A percentile compares a stretch with the other conserved stretches of the same genome.
Evolutionary conservation across 1,140 invertebrate species (phyloP).

Genomic region (Drosophila pallidifrons): DNA sequence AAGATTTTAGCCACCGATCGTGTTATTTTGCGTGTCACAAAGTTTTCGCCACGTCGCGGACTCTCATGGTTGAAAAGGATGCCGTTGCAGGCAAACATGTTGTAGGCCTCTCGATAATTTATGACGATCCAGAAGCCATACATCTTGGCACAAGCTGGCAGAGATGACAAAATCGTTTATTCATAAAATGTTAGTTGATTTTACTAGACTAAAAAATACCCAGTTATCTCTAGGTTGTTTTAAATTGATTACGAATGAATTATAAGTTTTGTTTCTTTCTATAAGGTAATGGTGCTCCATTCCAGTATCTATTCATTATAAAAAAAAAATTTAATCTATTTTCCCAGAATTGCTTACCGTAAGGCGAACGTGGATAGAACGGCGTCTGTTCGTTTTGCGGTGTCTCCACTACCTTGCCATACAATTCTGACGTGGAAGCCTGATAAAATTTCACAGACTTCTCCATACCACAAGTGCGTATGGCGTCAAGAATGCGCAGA

Average conservation of each 20-base stretch:
- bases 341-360: constrained; percentile 89
- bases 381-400: constrained; percentile 99
- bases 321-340: no score
- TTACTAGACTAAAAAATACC: constrained; percentile 3
- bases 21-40: constrained; percentile 99
- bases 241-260: no score
- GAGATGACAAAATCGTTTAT: neutral
- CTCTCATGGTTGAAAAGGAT: constrained; percentile 99
- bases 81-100: constrained; percentile 99
- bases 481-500: constrained; percentile 96
- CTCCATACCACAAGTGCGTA: constrained; percentile 95
- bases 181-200: neutral
- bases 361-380: constrained; percentile 99
- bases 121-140: constrained; percentile 99
- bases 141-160: constrained; percentile 97
- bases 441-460: constrained; percentile 97
- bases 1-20: constrained; percentile 98
- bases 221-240: no score
- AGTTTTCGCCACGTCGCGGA: constrained; percentile 98
- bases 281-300: no score
- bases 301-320: no score
- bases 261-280: no score
- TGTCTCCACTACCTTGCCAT: constrained; percentile 98
- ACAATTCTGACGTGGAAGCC: constrained; percentile 99
- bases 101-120: constrained; percentile 99